A percentile compares a stretch with the other conserved stretches of the same genome.
These are phyloP conservation scores for Galeruca laticollis DNA, from an alignment of 2,888 invertebrate genomes.

Conservation along the genomic window DNA sequence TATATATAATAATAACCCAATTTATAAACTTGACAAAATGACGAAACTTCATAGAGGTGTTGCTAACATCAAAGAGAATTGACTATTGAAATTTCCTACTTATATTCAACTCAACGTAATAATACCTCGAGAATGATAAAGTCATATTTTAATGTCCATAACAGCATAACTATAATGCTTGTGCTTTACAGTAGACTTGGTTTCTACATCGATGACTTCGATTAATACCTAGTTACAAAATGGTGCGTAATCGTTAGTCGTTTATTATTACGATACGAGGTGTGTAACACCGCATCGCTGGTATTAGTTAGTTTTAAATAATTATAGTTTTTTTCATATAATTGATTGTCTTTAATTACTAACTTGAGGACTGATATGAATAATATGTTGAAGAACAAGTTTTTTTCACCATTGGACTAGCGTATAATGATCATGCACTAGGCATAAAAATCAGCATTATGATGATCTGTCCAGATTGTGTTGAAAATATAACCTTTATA, in stretches of 20 bases:
- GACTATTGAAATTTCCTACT: neutral
- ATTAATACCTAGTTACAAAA: neutral
- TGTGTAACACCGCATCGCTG: neutral
- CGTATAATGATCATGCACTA: too few relatives aligned
- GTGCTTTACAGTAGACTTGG: neutral
- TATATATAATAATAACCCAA: neutral
- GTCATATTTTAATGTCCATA: conserved; percentile 5
- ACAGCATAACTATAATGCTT: conserved; percentile 5
- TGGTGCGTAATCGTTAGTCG: neutral
- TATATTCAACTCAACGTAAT: neutral
- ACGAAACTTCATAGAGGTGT: neutral
- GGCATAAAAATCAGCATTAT: too few relatives aligned
- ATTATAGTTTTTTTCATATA: too few relatives aligned
- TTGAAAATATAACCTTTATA: too few relatives aligned
- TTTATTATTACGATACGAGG: neutral
- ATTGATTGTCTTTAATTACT: too few relatives aligned
- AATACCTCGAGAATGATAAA: conserved; percentile 12
- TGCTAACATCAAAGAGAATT: neutral
- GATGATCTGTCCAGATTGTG: too few relatives aligned
- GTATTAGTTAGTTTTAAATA: too few relatives aligned
- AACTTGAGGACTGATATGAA: too few relatives aligned
- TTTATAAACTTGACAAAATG: neutral
- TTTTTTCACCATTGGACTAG: too few relatives aligned
- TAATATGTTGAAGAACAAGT: too few relatives aligned
- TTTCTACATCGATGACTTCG: conserved; percentile 10